Percentiles rank a stretch among this genome's conserved stretches.
These are phyloP conservation scores for Pluvianellus socialis DNA, from an alignment of 2,113 vertebrate species.

Conservation along the genomic window DNA sequence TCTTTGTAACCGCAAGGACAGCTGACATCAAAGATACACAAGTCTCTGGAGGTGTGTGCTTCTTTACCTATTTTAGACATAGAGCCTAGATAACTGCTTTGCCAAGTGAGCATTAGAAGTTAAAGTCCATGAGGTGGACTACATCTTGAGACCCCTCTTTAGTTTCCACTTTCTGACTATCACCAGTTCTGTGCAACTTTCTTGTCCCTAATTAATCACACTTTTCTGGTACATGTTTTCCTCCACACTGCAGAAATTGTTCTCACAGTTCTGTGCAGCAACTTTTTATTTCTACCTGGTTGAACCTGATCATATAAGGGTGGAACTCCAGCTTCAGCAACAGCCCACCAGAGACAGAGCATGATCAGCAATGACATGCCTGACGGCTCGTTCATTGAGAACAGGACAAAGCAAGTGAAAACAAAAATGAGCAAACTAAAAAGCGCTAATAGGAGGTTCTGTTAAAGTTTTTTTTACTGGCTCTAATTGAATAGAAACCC, in stretches of 20 bases:
- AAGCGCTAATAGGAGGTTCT: not conserved
- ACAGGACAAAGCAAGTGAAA: not conserved
- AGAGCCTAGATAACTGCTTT: not conserved
- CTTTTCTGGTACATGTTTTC: not conserved
- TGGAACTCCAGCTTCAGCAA: not conserved
- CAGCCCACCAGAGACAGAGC: not conserved
- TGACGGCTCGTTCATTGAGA: not conserved
- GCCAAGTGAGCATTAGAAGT: not conserved
- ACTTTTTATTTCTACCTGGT: not conserved
- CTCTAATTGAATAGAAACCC: not conserved
- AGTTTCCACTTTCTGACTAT: not conserved
- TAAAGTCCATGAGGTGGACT: not conserved
- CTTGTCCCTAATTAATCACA: not conserved
- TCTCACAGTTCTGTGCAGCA: not conserved
- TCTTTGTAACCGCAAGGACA: not conserved
- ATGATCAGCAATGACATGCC: not conserved
- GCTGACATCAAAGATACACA: not conserved
- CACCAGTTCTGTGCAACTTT: not conserved
- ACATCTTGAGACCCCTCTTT: not conserved
- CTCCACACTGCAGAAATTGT: not conserved
- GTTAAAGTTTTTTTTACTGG: not conserved
- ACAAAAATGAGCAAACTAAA: not conserved
- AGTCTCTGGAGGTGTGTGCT: not conserved
- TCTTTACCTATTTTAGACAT: not conserved
- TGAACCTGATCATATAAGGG: not conserved